Evolutionary conservation across 2,113 vertebrate species (phyloP), one percentile per base, ranked within the genome.

Genomic region (Leiothrix lutea): DNA sequence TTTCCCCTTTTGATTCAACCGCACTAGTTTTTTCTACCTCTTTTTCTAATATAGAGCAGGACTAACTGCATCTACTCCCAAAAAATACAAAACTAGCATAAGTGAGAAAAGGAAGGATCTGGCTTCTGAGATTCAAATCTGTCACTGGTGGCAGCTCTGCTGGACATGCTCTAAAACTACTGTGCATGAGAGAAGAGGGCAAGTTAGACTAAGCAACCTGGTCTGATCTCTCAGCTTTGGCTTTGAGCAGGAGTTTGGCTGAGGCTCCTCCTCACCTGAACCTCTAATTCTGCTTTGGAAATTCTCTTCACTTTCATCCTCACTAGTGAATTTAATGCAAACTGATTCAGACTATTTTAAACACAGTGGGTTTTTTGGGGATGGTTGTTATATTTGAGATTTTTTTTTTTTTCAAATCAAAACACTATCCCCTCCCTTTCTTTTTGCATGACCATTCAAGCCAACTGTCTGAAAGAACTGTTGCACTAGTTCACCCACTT

Each of bases 311-410:
- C 35, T 57, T 83, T 56, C 38, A 18, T 38, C 53, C 80, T 77
- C 22, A 16, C 36, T 31, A 28, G 3, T 64, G 13, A 80, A 78
- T 65, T 61, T 44, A 73, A 48, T 25, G 16, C 25, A 17, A 85
- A 80, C 14, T 17, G 21, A 38, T 36, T 51, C 33, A 31, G 10
- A n/a, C 15, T 82, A 72, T 88, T 86, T 40, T 77, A 56, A 80
- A 61, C 12, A 19, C 19, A 33, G 11, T 36, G 10, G 14, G 4
- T 0, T 2, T 25, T 57, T 57, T 12, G 8, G 13, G 5, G 5
- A 25, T 19, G 8, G 8, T 9, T 53, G 72, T 51, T 36, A 8
- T 33, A 13, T 50, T 57, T 21, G 23, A 21, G 8, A 2, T 11
- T 16, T 7, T 7, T 26, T 51, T 26, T 51, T 51, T 71, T 57